Evolutionary conservation across 2,113 vertebrate genomes (phyloP).

Genomic region (Eudorcas thomsonii): DNA sequence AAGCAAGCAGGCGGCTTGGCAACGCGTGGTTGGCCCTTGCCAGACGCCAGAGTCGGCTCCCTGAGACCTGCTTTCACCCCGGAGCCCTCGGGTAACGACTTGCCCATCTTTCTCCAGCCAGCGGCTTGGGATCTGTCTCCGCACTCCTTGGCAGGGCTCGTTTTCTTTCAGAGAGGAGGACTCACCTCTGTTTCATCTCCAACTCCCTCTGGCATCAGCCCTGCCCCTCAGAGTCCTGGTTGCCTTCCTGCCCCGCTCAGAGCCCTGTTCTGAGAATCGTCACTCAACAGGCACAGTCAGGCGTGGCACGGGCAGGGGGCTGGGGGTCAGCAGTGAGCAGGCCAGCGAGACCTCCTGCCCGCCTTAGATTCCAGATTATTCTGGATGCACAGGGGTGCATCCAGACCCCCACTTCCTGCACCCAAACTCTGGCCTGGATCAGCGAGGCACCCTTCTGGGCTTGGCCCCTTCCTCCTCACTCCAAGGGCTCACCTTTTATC

Average conservation of each 20-base stretch:
- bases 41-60: rapidly evolving
- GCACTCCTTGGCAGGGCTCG: too few species aligned
- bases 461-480: not conserved
- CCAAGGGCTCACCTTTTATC: rapidly evolving
- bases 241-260: not conserved
- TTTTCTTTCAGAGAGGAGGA: not conserved
- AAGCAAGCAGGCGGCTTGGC: not conserved
- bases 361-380: not conserved
- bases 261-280: too few species aligned
- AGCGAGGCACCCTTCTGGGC: too few species aligned
- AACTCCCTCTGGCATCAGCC: not conserved
- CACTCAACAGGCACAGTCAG: not conserved
- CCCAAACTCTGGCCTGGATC: not conserved
- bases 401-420: too few species aligned
- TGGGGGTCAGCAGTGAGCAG: not conserved
- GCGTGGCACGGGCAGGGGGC: not conserved
- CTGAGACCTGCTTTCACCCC: not conserved
- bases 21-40: rapidly evolving
- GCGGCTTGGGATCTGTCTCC: too few species aligned
- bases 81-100: too few species aligned
- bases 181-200: not conserved
- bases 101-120: not conserved
- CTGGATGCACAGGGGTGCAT: not conserved
- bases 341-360: not conserved
- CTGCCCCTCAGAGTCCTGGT: not conserved